Percentiles rank a stretch among this genome's conserved stretches.
phyloP scores from a whole-genome alignment of 2,888 invertebrate species.

The Erebia epiphron region DNA sequence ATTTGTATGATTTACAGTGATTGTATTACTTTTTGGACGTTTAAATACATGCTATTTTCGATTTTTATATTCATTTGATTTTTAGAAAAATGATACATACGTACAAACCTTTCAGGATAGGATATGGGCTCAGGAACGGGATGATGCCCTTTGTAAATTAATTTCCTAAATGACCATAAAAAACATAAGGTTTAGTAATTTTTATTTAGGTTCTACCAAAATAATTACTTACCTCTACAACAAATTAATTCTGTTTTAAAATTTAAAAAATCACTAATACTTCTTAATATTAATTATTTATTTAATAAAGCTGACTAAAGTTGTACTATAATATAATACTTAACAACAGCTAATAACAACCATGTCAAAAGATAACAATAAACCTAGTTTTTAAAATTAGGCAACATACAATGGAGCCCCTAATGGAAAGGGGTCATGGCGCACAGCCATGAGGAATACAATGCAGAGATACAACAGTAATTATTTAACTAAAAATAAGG shows the following conservation, averaged over 20 bases:
- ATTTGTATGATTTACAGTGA: slow-evolving; percentile 78
- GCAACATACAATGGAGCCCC: not conserved
- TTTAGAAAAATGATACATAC: slow-evolving; percentile 36
- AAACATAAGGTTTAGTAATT: too few species aligned
- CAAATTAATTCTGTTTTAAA: not conserved
- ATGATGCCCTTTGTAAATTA: too few species aligned
- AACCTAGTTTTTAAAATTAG: slow-evolving; percentile 11
- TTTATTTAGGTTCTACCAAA: not conserved
- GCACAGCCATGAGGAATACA: too few species aligned
- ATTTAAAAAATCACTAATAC: not conserved
- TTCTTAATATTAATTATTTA: slow-evolving; percentile 1
- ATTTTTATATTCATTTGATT: slow-evolving; percentile 56
- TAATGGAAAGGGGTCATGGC: too few species aligned
- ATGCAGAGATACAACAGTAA: too few species aligned
- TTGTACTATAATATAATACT: not conserved
- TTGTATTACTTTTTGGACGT: slow-evolving; percentile 68
- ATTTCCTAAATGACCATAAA: too few species aligned
- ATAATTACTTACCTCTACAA: not conserved
- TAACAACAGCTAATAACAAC: slow-evolving; percentile 16
- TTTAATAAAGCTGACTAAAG: not conserved
- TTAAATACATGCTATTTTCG: slow-evolving; percentile 61
- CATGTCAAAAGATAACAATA: slow-evolving; percentile 46
- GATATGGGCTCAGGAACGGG: too few species aligned
- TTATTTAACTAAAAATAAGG: not conserved
- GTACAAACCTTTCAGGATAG: too few species aligned